These are phyloP conservation scores for Agrochola circellaris DNA, from an alignment of 2,888 invertebrate species.

Conservation along the genomic window DNA sequence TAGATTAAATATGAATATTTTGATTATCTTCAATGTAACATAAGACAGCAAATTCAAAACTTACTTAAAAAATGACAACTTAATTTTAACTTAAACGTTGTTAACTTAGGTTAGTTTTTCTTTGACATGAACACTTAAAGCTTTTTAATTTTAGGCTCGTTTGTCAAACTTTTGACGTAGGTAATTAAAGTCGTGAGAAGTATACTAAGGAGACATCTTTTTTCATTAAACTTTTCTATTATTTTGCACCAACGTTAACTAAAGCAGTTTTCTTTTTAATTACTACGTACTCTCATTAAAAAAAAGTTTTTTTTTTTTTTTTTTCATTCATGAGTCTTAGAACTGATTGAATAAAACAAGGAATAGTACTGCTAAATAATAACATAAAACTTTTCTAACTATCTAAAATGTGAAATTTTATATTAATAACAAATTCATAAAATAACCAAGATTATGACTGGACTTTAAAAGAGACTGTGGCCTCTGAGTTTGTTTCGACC, in stretches of 20 bases:
- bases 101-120: conserved; percentile 69
- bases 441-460: background rate
- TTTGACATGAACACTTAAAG: conserved; percentile 88
- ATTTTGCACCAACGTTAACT: conserved; percentile 50
- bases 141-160: conserved; percentile 84
- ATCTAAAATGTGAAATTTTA: background rate
- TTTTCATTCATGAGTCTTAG: background rate
- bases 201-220: conserved; percentile 57
- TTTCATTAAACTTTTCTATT: conserved; percentile 46
- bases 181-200: conserved; percentile 64
- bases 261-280: conserved; percentile 45
- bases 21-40: conserved; percentile 15
- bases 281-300: conserved; percentile 31
- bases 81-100: conserved; percentile 37
- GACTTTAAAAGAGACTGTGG: too few relatives aligned
- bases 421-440: background rate
- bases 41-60: conserved; percentile 28
- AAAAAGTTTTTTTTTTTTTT: too few relatives aligned
- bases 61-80: conserved; percentile 25
- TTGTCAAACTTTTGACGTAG: conserved; percentile 64
- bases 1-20: conserved; percentile 25
- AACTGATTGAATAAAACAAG: background rate
- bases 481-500: too few relatives aligned
- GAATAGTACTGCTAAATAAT: background rate
- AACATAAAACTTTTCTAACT: background rate